Conservation (phyloP, 2,888 invertebrate species). For the Drosophila ustulata region DNA sequence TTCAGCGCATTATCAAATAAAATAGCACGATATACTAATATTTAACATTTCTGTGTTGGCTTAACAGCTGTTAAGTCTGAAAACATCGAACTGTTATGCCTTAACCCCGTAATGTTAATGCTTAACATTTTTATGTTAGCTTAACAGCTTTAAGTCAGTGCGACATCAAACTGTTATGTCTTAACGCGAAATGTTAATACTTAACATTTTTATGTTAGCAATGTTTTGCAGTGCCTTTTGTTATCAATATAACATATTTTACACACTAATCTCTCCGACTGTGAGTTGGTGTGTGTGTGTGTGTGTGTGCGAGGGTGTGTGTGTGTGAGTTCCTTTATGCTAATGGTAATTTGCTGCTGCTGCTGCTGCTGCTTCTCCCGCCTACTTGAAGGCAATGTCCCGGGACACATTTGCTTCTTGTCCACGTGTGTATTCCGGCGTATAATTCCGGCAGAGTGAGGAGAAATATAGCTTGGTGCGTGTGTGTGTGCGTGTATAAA, state of each 20-base stretch:
- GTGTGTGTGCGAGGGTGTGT: background rate
- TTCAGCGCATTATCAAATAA: too few relatives aligned
- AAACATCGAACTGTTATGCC: too few relatives aligned
- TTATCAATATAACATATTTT: slow-evolving; percentile 36
- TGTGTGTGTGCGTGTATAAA: slow-evolving; percentile 28
- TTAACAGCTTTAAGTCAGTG: too few relatives aligned
- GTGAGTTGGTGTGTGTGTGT: slow-evolving; percentile 4
- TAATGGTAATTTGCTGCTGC: slow-evolving; percentile 56
- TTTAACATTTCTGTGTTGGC: too few relatives aligned
- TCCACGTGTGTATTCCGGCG: slow-evolving; percentile 16
- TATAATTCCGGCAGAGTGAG: background rate
- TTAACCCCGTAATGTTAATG: too few relatives aligned
- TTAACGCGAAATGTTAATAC: too few relatives aligned
- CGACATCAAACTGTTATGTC: too few relatives aligned
- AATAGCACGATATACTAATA: too few relatives aligned
- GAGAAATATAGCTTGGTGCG: slow-evolving; percentile 5
- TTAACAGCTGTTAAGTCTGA: too few relatives aligned
- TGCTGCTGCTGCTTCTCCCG: slow-evolving; percentile 28
- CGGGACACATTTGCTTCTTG: slow-evolving; percentile 31
- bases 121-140: too few relatives aligned
- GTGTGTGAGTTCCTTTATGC: slow-evolving; percentile 18
- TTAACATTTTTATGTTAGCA: too few relatives aligned
- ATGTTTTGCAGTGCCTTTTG: too few relatives aligned
- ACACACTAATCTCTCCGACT: slow-evolving; percentile 52
- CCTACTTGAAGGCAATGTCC: slow-evolving; percentile 44